Conservation (phyloP, 2,888 invertebrate genomes). For the Phalera bucephala region DNA sequence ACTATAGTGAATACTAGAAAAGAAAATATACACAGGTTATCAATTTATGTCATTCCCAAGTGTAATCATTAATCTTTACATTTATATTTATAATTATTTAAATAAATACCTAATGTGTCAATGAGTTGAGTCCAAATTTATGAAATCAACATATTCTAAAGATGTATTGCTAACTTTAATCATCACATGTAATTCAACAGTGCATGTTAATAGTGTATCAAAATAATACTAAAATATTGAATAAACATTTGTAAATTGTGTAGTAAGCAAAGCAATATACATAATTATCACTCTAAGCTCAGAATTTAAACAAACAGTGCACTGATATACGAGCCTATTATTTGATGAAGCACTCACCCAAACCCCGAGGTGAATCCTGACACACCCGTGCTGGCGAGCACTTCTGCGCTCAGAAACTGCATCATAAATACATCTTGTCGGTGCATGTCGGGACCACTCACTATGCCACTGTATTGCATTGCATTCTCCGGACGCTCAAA, state of each 20-base stretch:
- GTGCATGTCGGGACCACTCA: not conserved
- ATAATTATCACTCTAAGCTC: not conserved
- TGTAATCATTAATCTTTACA: too few relatives aligned
- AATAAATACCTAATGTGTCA: too few relatives aligned
- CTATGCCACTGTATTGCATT: not conserved
- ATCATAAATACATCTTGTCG: conserved; percentile 6
- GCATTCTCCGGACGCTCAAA: not conserved
- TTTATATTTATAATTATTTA: too few relatives aligned
- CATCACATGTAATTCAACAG: too few relatives aligned
- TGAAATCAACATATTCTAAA: too few relatives aligned
- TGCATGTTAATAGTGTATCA: conserved; percentile 2
- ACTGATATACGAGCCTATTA: not conserved
- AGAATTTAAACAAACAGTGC: conserved; percentile 15
- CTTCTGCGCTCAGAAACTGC: conserved; percentile 13
- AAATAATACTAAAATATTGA: conserved; percentile 19
- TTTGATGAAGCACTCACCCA: not conserved
- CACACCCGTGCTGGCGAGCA: too few relatives aligned
- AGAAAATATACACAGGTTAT: too few relatives aligned
- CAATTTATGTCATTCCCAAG: too few relatives aligned
- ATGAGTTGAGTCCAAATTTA: too few relatives aligned
- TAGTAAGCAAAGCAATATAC: conserved; percentile 6
- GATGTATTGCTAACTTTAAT: too few relatives aligned
- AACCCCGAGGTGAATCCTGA: not conserved
- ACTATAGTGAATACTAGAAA: too few relatives aligned
- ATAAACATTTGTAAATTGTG: conserved; percentile 21